Evolutionary conservation across 1,140 invertebrate species (phyloP).

Genomic region (Asbolus verrucosus): DNA sequence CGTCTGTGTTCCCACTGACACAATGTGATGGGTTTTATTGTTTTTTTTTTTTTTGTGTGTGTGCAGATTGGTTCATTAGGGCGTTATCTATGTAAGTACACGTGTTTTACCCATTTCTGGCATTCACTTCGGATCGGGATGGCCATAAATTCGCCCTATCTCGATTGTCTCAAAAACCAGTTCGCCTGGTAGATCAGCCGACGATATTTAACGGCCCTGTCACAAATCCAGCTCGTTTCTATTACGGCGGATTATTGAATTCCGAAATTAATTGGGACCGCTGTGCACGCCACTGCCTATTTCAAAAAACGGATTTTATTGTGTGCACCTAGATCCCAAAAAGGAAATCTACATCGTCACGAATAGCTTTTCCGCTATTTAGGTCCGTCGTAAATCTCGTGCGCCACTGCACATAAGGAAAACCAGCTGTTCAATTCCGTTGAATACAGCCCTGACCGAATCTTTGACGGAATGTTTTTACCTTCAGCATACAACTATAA

Average conservation of each 20-base stretch:
- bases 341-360: no score
- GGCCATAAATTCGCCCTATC: conserved; percentile 53
- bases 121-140: conserved; percentile 37
- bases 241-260: conserved; percentile 10
- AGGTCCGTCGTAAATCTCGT: conserved; percentile 25
- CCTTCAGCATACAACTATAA: no score
- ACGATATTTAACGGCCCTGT: conserved; percentile 24
- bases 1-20: not conserved
- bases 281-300: not conserved
- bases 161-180: conserved; percentile 54
- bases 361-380: not conserved
- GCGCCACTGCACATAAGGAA: conserved; percentile 8
- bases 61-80: conserved; percentile 53
- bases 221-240: conserved; percentile 13
- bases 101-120: conserved; percentile 57
- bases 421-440: conserved; percentile 20
- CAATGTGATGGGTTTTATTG: conserved; percentile 36
- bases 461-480: not conserved
- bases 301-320: not conserved
- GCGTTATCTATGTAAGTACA: conserved; percentile 55
- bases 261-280: not conserved
- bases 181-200: conserved; percentile 33
- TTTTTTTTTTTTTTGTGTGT: conserved; percentile 43
- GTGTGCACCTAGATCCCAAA: no score
- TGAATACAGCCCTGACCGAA: conserved; percentile 17